These are phyloP conservation scores for Dendronephthya gigantea DNA, from an alignment of 64 coral and sea anemone genomes.

Conservation along the genomic window DNA sequence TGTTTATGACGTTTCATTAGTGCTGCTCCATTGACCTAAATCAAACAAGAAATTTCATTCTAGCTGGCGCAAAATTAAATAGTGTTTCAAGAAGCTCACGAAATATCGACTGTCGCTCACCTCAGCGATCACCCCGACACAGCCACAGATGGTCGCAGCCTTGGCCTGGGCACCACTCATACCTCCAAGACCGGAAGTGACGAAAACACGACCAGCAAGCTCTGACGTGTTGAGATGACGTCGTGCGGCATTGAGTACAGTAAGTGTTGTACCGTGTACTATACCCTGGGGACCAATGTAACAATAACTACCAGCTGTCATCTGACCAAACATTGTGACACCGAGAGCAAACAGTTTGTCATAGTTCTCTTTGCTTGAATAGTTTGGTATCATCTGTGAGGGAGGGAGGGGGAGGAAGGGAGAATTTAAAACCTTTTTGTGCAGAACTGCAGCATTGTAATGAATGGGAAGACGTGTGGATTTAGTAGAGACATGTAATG, in stretches of 20 bases:
- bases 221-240: conserved; percentile 20
- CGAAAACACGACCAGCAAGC: conserved; percentile 42
- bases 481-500: too few species aligned
- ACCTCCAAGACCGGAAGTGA: conserved; percentile 82
- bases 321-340: conserved; percentile 87
- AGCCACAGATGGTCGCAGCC: conserved; percentile 76
- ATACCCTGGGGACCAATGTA: conserved; percentile 98
- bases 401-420: too few species aligned
- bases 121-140: conserved; percentile 85
- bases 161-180: conserved; percentile 98
- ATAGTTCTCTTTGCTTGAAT: conserved; percentile 61
- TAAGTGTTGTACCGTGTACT: conserved; percentile 92
- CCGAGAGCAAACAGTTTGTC: conserved; percentile 89
- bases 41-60: background rate
- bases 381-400: conserved; percentile 87
- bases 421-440: too few species aligned
- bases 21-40: conserved; percentile 65
- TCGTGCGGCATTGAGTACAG: conserved; percentile 73
- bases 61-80: background rate
- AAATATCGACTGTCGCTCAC: conserved; percentile 12
- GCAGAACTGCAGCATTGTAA: too few species aligned
- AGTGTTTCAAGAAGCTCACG: background rate
- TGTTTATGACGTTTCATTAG: conserved; percentile 70
- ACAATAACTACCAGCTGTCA: conserved; percentile 98
- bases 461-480: too few species aligned